A percentile compares a stretch with the other conserved stretches of the same genome.
Evolutionary conservation across 2,113 vertebrate genomes (phyloP).

Genomic region (Perccottus glenii): DNA sequence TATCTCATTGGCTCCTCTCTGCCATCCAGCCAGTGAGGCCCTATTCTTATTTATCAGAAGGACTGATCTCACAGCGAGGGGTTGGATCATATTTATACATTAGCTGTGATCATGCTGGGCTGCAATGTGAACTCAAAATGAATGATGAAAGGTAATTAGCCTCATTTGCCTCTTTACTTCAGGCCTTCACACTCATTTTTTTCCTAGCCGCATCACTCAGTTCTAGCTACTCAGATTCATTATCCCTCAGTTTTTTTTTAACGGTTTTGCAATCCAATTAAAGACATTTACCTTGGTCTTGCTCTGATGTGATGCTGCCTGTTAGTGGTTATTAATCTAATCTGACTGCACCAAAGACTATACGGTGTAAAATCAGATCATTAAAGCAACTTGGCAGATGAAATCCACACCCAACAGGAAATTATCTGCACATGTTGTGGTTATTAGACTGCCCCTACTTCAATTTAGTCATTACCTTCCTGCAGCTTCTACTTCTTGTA

Average conservation of each 20-base stretch:
- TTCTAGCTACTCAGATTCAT: constrained; percentile 8
- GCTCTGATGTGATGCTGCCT: constrained; percentile 1
- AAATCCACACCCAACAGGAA: constrained; percentile 17
- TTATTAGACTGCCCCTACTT: constrained; percentile 11
- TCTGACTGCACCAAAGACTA: not conserved
- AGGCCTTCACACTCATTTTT: not conserved
- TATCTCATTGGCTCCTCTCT: constrained; percentile 3
- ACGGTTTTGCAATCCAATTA: not conserved
- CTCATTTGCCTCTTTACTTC: not conserved
- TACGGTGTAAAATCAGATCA: constrained; percentile 14
- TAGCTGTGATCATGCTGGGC: constrained; percentile 35
- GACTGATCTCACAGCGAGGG: constrained; percentile 40
- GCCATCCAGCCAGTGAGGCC: not conserved
- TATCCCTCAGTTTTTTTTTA: not conserved
- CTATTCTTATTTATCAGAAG: constrained; percentile 42
- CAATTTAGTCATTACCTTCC: constrained; percentile 8
- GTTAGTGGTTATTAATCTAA: constrained; percentile 35
- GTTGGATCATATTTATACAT: constrained; percentile 39
- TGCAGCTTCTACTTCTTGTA: constrained; percentile 1
- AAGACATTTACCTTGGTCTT: constrained; percentile 27
- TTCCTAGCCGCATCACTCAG: constrained; percentile 1
- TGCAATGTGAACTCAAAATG: constrained; percentile 32
- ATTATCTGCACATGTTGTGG: constrained; percentile 4
- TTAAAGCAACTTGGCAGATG: constrained; percentile 29
- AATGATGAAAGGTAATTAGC: constrained; percentile 51